Conservation (phyloP, 2,888 invertebrate genomes). For the Eupithecia vulgata region DNA sequence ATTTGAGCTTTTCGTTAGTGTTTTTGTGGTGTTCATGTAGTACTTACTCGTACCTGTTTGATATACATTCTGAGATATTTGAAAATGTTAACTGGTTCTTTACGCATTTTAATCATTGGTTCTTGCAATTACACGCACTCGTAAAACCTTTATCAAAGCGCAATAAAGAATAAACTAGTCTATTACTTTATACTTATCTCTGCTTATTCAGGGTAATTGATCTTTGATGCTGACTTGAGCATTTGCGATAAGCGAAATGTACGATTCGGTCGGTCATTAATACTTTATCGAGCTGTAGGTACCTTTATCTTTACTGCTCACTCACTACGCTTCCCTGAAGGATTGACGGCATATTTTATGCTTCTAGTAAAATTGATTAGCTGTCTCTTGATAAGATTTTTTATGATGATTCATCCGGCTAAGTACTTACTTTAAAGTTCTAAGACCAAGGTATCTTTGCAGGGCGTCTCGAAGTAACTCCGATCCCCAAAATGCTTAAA, state of each 20-base stretch:
- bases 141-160: slow-evolving; percentile 30
- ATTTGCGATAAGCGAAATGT: slow-evolving; percentile 64
- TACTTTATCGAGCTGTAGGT: slow-evolving; percentile 46
- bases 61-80: neutral
- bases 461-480: neutral
- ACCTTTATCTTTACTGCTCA: slow-evolving; percentile 44
- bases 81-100: neutral
- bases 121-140: slow-evolving; percentile 9
- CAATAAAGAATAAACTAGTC: slow-evolving; percentile 61
- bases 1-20: too few species aligned
- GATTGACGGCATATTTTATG: slow-evolving; percentile 43
- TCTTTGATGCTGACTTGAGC: slow-evolving; percentile 65
- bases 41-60: neutral
- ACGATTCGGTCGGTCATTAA: slow-evolving; percentile 64
- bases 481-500: neutral
- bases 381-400: slow-evolving; percentile 16
- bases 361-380: slow-evolving; percentile 24
- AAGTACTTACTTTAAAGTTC: neutral
- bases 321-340: slow-evolving; percentile 36
- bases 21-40: neutral
- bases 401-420: slow-evolving; percentile 13
- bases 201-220: slow-evolving; percentile 61
- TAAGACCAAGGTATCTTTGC: neutral
- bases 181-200: slow-evolving; percentile 53
- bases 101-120: neutral